Evolutionary conservation across 2,113 vertebrate species (phyloP), one percentile per base, ranked within the genome.

Genomic region (Indicator indicator): DNA sequence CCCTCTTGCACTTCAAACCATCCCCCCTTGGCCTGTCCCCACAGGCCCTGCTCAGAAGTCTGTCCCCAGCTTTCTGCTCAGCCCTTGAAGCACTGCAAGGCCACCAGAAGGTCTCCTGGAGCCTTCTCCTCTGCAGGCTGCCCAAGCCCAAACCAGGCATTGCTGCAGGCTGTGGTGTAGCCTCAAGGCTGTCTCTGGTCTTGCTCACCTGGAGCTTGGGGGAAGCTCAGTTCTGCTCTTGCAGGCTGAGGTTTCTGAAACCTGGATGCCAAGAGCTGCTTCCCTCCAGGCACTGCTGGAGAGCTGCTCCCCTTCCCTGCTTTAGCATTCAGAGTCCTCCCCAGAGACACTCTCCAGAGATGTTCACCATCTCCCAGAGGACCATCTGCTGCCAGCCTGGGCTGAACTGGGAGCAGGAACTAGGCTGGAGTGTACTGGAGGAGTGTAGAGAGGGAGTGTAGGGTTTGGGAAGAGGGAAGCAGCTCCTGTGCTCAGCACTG

Each of bases 181-280:
- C 62, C 52, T 73, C 72, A 42, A 8, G 67, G 11, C 18, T 64
- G 38, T 64, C 64, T 80, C 44, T 46, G 5, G 14, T 76, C 87
- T 76, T 50, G 38, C 67, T 72, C 64, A 50, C 62, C 54, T n/a
- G 80, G 46, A 84, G 48, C 58, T 90, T 81, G 2, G 2, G 44
- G 55, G 68, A 33, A 96, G 86, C 65, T 75, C 3, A 2, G 21
- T 81, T 78, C 55, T 84, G 32, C 30, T 88, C n/a, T 74, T 62
- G 24, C 58, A 86, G 79, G 62, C 54, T 48, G 67, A 83, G 67
- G 17, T 62, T 81, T 84, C 73, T 86, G 83, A 38, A 81, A 81
- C 0, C 0, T 19, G 23, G 56, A n/a, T 59, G 68, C 26, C 83
- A 85, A 65, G 83, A 71, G 48, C 74, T 60, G 48, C 42, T 64